Evolutionary conservation across 1,140 invertebrate species (phyloP).

Genomic region (Bombus haemorrhoidalis): DNA sequence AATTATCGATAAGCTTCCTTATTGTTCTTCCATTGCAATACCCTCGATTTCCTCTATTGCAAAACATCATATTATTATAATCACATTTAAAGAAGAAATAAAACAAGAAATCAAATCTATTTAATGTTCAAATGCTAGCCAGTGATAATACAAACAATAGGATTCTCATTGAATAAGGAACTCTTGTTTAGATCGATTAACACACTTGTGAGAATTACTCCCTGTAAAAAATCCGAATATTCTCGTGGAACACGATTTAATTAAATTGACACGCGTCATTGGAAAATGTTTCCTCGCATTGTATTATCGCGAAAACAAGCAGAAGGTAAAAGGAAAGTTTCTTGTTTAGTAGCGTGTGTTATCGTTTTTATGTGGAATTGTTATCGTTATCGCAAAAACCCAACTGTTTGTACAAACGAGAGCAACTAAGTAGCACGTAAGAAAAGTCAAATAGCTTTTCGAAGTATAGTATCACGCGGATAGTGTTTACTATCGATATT

Average conservation of each 20-base stretch:
- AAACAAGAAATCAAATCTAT: too few species aligned
- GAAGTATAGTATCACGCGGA: not conserved
- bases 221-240: too few species aligned
- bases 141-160: too few species aligned
- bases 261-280: not conserved
- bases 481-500: not conserved
- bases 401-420: conserved; percentile 23
- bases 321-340: conserved; percentile 16
- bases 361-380: conserved; percentile 17
- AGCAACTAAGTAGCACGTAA: conserved; percentile 3
- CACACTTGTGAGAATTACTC: too few species aligned
- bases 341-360: not conserved
- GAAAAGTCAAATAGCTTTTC: conserved; percentile 13
- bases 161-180: too few species aligned
- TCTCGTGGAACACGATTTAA: not conserved
- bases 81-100: too few species aligned
- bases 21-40: not conserved
- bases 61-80: too few species aligned
- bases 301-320: not conserved
- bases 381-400: conserved; percentile 35
- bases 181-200: too few species aligned
- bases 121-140: too few species aligned
- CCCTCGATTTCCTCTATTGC: not conserved
- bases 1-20: not conserved
- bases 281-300: too few species aligned